Evolutionary conservation across 2,888 invertebrate species (phyloP).

Genomic region (Diarsia dahlii): DNA sequence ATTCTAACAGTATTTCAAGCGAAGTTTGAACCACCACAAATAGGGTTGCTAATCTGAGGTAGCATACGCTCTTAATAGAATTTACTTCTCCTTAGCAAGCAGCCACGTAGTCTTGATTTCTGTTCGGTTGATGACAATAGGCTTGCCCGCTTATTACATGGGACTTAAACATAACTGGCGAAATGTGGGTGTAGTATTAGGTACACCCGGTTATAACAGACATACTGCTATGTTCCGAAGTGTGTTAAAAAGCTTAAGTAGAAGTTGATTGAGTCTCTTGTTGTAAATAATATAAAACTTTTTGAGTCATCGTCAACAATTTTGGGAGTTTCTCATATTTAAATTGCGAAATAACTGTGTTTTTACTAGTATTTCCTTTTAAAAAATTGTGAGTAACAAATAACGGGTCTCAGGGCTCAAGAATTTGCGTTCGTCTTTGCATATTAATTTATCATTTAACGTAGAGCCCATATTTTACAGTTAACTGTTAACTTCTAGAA

Average conservation of each 20-base stretch:
- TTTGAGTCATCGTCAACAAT: conserved; percentile 2
- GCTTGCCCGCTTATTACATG: neutral
- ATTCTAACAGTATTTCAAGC: too few relatives aligned
- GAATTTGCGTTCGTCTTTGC: conserved; percentile 20
- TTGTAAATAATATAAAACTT: conserved; percentile 1
- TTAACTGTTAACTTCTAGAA: neutral
- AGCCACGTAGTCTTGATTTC: neutral
- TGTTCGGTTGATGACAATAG: neutral
- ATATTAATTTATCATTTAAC: conserved; percentile 5
- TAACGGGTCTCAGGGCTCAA: neutral
- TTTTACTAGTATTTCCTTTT: neutral
- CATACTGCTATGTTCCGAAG: neutral
- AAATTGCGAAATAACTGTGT: neutral
- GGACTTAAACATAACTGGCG: neutral
- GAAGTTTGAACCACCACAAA: too few relatives aligned
- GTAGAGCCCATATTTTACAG: conserved; percentile 1
- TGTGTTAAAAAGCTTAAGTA: conserved; percentile 8
- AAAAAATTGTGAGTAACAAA: neutral
- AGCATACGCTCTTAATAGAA: too few relatives aligned
- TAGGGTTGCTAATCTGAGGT: too few relatives aligned
- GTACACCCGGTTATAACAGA: neutral
- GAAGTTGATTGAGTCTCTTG: conserved; percentile 7
- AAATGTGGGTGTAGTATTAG: neutral
- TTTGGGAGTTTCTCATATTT: conserved; percentile 12
- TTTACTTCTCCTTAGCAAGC: too few relatives aligned